Evolutionary conservation across 2,113 vertebrate species (phyloP).

Genomic region (Lathamus discolor): DNA sequence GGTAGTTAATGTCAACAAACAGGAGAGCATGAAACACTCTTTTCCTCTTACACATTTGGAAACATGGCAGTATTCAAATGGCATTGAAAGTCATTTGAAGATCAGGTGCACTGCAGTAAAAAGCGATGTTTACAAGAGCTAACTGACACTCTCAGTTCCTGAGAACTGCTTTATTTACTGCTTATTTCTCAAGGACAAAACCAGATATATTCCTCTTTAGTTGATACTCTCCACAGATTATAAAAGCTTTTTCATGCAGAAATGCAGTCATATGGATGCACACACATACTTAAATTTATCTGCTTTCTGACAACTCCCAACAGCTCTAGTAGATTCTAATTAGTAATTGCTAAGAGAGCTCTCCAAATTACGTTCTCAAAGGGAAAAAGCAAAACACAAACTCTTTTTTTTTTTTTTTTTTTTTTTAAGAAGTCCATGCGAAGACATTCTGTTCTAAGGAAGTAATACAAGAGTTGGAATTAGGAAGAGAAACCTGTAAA

Average conservation of each 20-base stretch:
- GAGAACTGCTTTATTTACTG: background rate
- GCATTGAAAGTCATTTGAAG: background rate
- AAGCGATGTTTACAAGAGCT: background rate
- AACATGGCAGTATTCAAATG: background rate
- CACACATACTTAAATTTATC: background rate
- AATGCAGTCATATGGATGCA: background rate
- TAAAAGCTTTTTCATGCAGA: background rate
- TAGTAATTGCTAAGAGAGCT: background rate
- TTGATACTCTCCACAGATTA: background rate
- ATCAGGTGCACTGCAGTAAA: background rate
- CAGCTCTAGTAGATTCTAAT: background rate
- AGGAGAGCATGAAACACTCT: background rate
- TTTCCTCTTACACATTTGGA: background rate
- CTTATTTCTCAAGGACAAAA: background rate
- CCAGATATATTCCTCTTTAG: background rate
- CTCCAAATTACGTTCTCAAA: background rate
- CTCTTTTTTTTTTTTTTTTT: too few relatives aligned
- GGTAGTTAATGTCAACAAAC: background rate
- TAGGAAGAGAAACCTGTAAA: background rate
- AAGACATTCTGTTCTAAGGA: background rate
- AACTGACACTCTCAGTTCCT: background rate
- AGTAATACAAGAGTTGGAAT: background rate
- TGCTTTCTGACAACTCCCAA: background rate
- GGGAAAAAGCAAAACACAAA: background rate
- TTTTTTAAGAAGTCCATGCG: background rate